Percentiles rank a stretch among this genome's conserved stretches.
Conservation (phyloP, 1,140 invertebrate genomes). For the Neodiprion fabricii region DNA sequence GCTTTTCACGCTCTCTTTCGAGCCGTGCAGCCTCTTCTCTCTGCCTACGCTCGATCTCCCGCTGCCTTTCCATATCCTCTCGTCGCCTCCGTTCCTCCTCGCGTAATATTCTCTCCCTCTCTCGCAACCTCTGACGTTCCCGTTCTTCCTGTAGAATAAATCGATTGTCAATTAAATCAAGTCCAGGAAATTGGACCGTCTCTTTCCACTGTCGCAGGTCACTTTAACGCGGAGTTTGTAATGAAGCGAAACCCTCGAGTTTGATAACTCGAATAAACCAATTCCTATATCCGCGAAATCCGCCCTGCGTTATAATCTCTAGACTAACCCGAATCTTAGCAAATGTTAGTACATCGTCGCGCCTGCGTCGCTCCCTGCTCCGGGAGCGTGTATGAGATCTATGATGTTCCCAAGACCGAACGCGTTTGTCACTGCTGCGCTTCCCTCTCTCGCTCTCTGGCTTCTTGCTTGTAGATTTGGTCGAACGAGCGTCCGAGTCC, state of each 20-base stretch:
- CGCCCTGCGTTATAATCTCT: not conserved
- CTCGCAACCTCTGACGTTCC: constrained; percentile 77
- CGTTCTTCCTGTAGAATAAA: constrained; percentile 69
- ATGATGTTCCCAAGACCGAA: constrained; percentile 54
- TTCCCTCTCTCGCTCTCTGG: constrained; percentile 53
- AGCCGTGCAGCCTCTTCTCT: constrained; percentile 80
- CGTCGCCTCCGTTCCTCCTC: constrained; percentile 79
- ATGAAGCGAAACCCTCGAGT: too few species aligned
- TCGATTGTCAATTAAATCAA: too few species aligned
- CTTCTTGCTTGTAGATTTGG: constrained; percentile 56
- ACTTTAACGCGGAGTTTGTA: too few species aligned
- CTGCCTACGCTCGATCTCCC: constrained; percentile 80
- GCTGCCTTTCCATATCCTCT: constrained; percentile 72
- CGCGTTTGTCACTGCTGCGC: constrained; percentile 49
- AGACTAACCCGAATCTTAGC: constrained; percentile 69
- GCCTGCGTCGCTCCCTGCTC: constrained; percentile 52
- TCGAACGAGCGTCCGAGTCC: constrained; percentile 53
- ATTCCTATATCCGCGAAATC: too few species aligned
- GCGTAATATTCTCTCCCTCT: constrained; percentile 76
- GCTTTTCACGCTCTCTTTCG: constrained; percentile 78
- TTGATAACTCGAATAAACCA: too few species aligned
- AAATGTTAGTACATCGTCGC: constrained; percentile 68
- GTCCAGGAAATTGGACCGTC: too few species aligned
- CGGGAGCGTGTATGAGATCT: constrained; percentile 50
- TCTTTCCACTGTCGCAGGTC: too few species aligned